Percentiles rank a stretch among this genome's conserved stretches.
phyloP scores from a whole-genome alignment of 2,113 vertebrate genomes.

The Cisticola juncidis region DNA sequence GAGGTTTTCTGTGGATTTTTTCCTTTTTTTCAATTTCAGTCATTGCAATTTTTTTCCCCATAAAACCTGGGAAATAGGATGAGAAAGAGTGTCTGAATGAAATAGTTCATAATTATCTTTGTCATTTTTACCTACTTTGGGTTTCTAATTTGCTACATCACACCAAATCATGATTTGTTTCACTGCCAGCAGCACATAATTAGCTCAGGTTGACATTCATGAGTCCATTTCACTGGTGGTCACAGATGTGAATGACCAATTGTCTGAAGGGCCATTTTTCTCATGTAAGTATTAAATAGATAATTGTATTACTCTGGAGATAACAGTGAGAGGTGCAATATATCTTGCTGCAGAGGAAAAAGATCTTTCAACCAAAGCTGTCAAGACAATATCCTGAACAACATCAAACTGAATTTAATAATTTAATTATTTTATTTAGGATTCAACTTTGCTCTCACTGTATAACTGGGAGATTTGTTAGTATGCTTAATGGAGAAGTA shows the following conservation, averaged over 20 bases:
- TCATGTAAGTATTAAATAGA: background rate
- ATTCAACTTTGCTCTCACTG: background rate
- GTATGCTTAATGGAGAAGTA: background rate
- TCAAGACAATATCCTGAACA: background rate
- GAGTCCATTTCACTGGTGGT: background rate
- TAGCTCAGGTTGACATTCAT: background rate
- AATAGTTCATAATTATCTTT: background rate
- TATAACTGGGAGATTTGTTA: background rate
- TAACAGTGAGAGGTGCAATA: background rate
- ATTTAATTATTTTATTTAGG: background rate
- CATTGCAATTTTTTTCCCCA: background rate
- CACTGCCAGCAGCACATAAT: background rate
- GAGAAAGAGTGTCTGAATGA: background rate
- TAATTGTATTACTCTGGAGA: background rate
- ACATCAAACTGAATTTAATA: background rate
- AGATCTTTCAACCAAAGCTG: background rate
- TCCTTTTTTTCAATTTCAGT: no score
- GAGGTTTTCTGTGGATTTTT: background rate
- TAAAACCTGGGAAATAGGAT: background rate
- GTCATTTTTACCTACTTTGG: background rate
- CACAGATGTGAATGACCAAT: background rate
- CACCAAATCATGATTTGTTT: background rate
- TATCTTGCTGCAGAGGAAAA: background rate
- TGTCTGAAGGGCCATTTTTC: background rate
- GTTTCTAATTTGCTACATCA: background rate